These are phyloP conservation scores for Paragorgia papillata DNA, from an alignment of 92 coral and sea anemone genomes.

Conservation along the genomic window DNA sequence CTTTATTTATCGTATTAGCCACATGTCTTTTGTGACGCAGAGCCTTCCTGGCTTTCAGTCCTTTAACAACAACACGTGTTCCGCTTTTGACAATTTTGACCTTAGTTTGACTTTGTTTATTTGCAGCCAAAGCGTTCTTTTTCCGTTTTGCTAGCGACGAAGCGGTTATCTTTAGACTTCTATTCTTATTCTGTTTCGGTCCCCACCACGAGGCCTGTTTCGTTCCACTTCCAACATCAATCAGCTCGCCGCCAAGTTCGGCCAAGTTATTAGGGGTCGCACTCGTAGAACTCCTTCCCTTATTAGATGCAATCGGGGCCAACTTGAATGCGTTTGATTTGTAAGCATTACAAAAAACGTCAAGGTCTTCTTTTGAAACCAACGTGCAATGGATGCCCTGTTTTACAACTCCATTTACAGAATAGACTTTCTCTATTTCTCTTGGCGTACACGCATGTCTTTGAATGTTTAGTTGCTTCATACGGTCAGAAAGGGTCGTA, in stretches of 20 bases:
- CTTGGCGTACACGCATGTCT: conserved; percentile 29
- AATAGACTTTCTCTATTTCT: conserved; percentile 37
- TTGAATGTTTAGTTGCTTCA: conserved; percentile 29
- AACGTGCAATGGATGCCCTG: conserved; percentile 34
- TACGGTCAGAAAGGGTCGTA: conserved; percentile 15
- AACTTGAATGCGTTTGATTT: neutral
- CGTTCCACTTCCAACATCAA: neutral
- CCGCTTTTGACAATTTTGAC: conserved; percentile 22
- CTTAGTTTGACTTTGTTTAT: neutral
- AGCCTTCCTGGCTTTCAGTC: conserved; percentile 8
- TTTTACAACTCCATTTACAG: conserved; percentile 32
- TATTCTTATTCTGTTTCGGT: neutral
- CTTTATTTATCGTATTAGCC: conserved; percentile 12
- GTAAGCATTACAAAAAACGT: conserved; percentile 21
- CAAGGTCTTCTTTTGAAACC: conserved; percentile 39
- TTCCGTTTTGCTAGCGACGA: neutral
- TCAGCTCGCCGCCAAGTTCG: neutral
- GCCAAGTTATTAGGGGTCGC: neutral
- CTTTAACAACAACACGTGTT: conserved; percentile 27
- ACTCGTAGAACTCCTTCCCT: neutral
- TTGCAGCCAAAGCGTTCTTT: neutral
- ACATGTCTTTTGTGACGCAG: conserved; percentile 14
- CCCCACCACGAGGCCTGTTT: neutral
- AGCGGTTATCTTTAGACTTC: neutral
- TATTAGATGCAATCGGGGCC: neutral